Evolutionary conservation across 2,888 invertebrate genomes (phyloP).

Genomic region (Latrodectus elegans): DNA sequence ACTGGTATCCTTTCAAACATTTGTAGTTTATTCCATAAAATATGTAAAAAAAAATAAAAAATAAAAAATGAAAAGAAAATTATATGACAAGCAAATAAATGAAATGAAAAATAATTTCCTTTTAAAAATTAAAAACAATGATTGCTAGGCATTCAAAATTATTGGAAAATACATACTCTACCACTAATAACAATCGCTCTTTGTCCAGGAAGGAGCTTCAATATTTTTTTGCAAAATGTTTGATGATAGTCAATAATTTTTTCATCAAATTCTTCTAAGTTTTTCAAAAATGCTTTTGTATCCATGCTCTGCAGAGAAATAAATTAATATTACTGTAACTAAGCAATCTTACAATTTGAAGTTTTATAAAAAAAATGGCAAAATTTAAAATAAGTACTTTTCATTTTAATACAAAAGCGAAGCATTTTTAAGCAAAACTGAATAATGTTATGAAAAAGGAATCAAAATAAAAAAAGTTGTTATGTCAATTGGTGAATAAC

Average conservation of each 20-base stretch:
- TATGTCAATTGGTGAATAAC: too few relatives aligned
- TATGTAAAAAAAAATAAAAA: too few relatives aligned
- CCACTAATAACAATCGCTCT: conserved; percentile 90
- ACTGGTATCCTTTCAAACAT: too few relatives aligned
- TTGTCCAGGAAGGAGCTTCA: conserved; percentile 82
- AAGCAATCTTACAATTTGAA: neutral
- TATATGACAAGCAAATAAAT: too few relatives aligned
- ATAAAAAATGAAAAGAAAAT: too few relatives aligned
- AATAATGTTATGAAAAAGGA: too few relatives aligned
- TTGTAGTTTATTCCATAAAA: too few relatives aligned
- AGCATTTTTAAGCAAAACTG: too few relatives aligned
- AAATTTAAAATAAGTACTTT: neutral
- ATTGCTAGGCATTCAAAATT: too few relatives aligned
- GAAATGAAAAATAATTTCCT: too few relatives aligned
- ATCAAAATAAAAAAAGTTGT: too few relatives aligned
- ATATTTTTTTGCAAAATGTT: conserved; percentile 77
- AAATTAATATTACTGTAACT: conserved; percentile 4
- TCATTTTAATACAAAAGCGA: neutral
- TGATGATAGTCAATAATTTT: conserved; percentile 57
- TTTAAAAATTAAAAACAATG: too few relatives aligned
- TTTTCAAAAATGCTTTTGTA: conserved; percentile 74
- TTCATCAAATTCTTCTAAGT: conserved; percentile 44
- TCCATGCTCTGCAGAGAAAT: conserved; percentile 76
- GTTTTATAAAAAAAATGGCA: neutral
- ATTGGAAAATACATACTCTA: conserved; percentile 77